These are phyloP conservation scores for Bos taurus DNA, from an alignment of 2,113 vertebrate species.

Conservation along the genomic window DNA sequence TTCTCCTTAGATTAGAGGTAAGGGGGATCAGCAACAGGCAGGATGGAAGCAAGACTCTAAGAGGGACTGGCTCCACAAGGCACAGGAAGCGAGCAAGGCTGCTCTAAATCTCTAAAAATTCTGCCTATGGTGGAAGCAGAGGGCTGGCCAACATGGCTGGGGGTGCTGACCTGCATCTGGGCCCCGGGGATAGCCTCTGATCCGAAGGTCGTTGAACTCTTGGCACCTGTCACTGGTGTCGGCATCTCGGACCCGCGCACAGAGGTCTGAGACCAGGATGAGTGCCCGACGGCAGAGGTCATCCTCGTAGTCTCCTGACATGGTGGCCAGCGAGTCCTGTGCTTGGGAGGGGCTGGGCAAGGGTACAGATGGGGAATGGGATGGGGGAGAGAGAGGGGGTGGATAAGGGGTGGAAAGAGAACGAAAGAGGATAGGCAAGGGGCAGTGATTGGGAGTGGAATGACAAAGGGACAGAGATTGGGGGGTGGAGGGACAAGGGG, in stretches of 20 bases:
- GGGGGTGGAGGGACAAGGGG: not conserved
- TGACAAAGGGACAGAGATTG: not conserved
- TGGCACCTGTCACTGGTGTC: slow-evolving; percentile 89
- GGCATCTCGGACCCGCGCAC: slow-evolving; percentile 82
- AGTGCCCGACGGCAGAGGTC: slow-evolving; percentile 90
- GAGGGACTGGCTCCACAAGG: not conserved
- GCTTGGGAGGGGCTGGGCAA: not conserved
- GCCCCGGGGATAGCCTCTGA: slow-evolving; percentile 81
- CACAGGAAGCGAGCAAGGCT: not conserved
- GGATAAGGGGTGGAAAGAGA: not conserved
- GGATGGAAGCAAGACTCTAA: not conserved
- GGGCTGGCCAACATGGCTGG: not conserved
- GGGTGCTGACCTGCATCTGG: slow-evolving; percentile 84
- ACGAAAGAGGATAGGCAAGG: not conserved
- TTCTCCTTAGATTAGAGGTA: not conserved
- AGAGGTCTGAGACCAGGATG: slow-evolving; percentile 89
- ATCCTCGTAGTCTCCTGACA: slow-evolving; percentile 95
- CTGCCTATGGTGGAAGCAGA: too few species aligned
- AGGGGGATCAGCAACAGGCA: not conserved
- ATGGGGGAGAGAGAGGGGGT: not conserved
- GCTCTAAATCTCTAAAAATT: not conserved
- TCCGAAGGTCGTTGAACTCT: slow-evolving; percentile 86
- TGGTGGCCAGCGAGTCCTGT: slow-evolving; percentile 72
- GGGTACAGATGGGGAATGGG: not conserved
- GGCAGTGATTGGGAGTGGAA: not conserved